Base-by-base conservation (phyloP, 2,113 vertebrate genomes). In the Oncorhynchus masou region DNA sequence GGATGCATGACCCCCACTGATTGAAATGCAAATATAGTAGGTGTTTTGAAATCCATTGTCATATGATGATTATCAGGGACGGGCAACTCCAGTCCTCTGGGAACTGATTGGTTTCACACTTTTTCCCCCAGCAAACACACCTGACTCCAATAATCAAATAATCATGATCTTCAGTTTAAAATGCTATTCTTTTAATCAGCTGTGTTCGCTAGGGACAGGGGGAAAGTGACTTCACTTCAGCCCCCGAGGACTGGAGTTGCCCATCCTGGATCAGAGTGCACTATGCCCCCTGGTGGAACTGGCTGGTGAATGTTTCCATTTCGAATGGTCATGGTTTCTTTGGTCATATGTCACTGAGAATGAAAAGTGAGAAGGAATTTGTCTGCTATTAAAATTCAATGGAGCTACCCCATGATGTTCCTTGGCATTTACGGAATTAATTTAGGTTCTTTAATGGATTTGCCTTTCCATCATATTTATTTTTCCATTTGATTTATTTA, bases 231-330 rank as follows among this genome's bases (percentile, higher is more conserved):
- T 45, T 45, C 9, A 45, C 8, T 45, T 8, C 39, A 45, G 39
- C 8, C 8, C 39, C 39, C 2, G 39, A 45, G 39, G 8, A 45
- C 39, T 45, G 39, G 39, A 39, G 39, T 45, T 45, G 39, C 39
- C 39, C 39, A 11, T 45, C 39, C 39, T 45, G 39, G 39, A 12
- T 45, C 9, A 45, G 39, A 84, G 80, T 78, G 19, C 19, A 78
- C 51, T 84, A 74, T 78, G 79, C 82, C 87, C 86, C 87, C 85
- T 91, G 83, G 87, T 89, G 85, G 85, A 74, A 27, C 71, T 79
- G 78, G 65, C 64, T 77, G 59, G 78, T 85, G 74, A 70, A 72
- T 78, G 74, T 78, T 48, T 4, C 51, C 51, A 54, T 54, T 54
- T 54, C 16, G 1, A 22, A 71, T 70, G 60, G 73, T 22, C 49